Conservation (phyloP, 2,113 vertebrate genomes). For the Progne subis region DNA sequence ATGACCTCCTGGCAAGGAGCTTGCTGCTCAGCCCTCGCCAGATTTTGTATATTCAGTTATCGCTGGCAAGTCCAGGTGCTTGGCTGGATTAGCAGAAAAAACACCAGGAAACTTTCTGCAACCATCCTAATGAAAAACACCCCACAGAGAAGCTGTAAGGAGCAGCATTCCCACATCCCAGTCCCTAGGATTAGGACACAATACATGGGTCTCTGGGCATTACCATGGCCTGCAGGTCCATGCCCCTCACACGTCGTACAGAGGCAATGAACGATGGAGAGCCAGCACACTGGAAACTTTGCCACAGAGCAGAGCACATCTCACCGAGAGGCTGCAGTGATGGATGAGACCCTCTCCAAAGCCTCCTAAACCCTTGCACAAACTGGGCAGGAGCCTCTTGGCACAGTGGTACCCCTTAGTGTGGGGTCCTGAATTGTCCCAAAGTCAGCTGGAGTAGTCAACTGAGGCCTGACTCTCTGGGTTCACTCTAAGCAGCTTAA, state of each 20-base stretch:
- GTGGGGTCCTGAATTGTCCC: background rate
- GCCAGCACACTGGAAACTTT: background rate
- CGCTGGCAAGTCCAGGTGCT: background rate
- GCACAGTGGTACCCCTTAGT: background rate
- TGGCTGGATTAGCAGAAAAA: background rate
- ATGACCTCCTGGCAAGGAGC: background rate
- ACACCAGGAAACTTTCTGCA: background rate
- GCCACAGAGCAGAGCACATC: background rate
- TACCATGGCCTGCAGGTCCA: background rate
- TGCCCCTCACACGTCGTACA: fast-evolving
- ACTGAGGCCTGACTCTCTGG: fast-evolving
- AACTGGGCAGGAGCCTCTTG: background rate
- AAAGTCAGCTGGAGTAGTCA: background rate
- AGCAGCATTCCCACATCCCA: background rate
- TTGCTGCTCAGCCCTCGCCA: background rate
- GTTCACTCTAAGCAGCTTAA: background rate
- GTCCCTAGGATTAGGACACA: background rate
- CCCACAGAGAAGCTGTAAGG: background rate
- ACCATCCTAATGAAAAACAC: background rate
- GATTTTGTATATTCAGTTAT: background rate
- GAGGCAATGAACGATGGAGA: background rate
- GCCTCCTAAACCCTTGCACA: fast-evolving
- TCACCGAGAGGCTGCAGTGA: background rate
- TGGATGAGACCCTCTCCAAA: background rate
- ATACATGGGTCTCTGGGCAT: background rate